Evolutionary conservation across 2,113 vertebrate genomes (phyloP).

Genomic region (Toxotes chatareus): DNA sequence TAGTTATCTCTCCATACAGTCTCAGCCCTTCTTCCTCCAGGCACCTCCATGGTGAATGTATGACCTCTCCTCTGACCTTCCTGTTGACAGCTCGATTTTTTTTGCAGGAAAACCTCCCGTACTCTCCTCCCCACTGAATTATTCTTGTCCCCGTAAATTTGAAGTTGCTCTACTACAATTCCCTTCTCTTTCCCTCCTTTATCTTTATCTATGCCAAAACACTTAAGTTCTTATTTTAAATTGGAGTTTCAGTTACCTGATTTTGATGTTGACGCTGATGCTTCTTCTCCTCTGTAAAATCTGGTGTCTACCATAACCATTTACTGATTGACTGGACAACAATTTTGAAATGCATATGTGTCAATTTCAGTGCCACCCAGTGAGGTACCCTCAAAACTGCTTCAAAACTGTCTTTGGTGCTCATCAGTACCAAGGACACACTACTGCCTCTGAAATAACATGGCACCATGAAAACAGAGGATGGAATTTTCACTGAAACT

Average conservation of each 20-base stretch:
- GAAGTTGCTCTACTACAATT: neutral
- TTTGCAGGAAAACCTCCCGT: neutral
- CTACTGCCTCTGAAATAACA: too few relatives aligned
- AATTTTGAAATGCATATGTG: too few relatives aligned
- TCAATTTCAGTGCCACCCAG: too few relatives aligned
- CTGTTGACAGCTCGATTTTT: conserved; percentile 22
- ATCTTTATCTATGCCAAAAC: neutral
- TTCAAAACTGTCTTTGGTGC: too few relatives aligned
- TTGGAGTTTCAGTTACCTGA: neutral
- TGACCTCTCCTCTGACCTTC: conserved; percentile 55
- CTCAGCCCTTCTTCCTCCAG: conserved; percentile 17
- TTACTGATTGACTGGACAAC: neutral
- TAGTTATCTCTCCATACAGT: conserved; percentile 50
- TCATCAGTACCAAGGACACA: too few relatives aligned
- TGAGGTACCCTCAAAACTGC: too few relatives aligned
- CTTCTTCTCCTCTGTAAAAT: neutral
- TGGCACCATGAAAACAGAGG: too few relatives aligned
- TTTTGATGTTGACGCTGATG: too few relatives aligned
- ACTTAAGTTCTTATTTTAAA: conserved; percentile 7
- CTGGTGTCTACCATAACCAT: neutral
- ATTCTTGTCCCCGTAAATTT: neutral
- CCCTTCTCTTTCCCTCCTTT: neutral
- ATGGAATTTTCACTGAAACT: too few relatives aligned
- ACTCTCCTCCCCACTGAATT: conserved; percentile 8
- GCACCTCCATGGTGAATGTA: neutral